These are phyloP conservation scores for Polydrusus tereticollis DNA, from an alignment of 2,888 invertebrate genomes.

Conservation along the genomic window DNA sequence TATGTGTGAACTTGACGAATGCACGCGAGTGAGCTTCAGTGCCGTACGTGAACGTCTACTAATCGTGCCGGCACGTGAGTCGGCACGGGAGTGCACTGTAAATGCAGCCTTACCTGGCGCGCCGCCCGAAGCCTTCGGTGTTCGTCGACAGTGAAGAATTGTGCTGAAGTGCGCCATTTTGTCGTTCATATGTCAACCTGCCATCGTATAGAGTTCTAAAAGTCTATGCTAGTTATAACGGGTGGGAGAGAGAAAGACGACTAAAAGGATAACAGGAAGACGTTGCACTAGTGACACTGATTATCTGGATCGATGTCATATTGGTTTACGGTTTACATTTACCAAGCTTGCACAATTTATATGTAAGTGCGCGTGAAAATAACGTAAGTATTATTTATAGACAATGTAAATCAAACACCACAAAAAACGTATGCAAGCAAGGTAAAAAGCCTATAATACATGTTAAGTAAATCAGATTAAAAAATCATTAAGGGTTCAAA, in stretches of 20 bases:
- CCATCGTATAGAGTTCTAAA: slow-evolving; percentile 31
- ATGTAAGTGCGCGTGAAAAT: slow-evolving; percentile 13
- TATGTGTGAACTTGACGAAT: neutral
- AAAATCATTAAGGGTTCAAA: slow-evolving; percentile 40
- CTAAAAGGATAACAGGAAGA: slow-evolving; percentile 13
- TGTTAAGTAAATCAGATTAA: slow-evolving; percentile 3
- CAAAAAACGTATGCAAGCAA: slow-evolving; percentile 10
- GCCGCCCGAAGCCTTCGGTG: slow-evolving; percentile 55
- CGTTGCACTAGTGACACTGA: slow-evolving; percentile 10
- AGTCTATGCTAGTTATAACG: slow-evolving; percentile 10
- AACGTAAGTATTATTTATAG: neutral
- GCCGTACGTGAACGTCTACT: slow-evolving; percentile 10
- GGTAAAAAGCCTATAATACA: slow-evolving; percentile 4
- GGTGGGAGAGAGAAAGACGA: neutral
- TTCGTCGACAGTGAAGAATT: slow-evolving; percentile 32
- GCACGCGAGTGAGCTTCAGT: slow-evolving; percentile 14
- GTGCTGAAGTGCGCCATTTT: slow-evolving; percentile 31
- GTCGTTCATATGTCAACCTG: slow-evolving; percentile 27
- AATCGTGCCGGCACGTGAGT: slow-evolving; percentile 54
- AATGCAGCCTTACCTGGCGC: slow-evolving; percentile 65
- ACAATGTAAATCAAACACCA: neutral
- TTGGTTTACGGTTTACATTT: slow-evolving; percentile 32
- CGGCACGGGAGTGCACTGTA: slow-evolving; percentile 58
- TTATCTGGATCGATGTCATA: neutral
- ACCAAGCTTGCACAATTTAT: slow-evolving; percentile 19